Conservation (phyloP, 2,888 invertebrate species). For the Pristionchus exspectatus region DNA sequence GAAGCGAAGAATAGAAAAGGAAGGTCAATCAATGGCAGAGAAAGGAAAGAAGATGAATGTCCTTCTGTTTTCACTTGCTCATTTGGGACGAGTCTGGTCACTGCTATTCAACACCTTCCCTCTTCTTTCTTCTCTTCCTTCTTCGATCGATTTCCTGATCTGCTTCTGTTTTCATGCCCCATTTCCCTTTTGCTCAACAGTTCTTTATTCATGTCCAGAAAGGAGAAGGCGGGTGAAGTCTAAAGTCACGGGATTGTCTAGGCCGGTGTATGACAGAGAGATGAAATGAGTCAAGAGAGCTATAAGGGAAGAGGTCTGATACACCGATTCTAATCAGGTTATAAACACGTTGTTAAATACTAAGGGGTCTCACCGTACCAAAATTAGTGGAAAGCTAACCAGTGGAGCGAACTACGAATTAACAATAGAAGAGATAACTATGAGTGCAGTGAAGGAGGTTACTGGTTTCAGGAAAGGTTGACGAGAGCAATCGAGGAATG, state of each 20-base stretch:
- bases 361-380: slow-evolving; percentile 36
- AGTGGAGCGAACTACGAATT: slow-evolving; percentile 35
- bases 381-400: slow-evolving; percentile 44
- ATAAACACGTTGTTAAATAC: slow-evolving; percentile 49
- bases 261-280: slow-evolving; percentile 36
- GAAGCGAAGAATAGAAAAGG: background rate
- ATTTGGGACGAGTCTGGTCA: slow-evolving; percentile 32
- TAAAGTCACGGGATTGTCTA: slow-evolving; percentile 18
- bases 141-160: slow-evolving; percentile 3
- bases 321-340: slow-evolving; percentile 39
- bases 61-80: slow-evolving; percentile 50
- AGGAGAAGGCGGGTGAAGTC: slow-evolving; percentile 3
- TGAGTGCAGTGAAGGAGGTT: slow-evolving; percentile 8
- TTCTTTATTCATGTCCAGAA: slow-evolving; percentile 33
- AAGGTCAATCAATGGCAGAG: background rate
- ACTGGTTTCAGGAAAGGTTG: slow-evolving; percentile 5
- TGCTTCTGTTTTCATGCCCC: slow-evolving; percentile 39
- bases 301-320: slow-evolving; percentile 39
- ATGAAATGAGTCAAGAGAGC: slow-evolving; percentile 32
- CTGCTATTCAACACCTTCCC: slow-evolving; percentile 40
- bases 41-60: slow-evolving; percentile 34
- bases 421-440: background rate
- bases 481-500: slow-evolving; percentile 19
- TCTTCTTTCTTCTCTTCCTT: slow-evolving; percentile 15
- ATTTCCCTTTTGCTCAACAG: slow-evolving; percentile 47